Base-by-base conservation (phyloP, 2,888 invertebrate genomes). In the Dicyrtomina minuta region DNA sequence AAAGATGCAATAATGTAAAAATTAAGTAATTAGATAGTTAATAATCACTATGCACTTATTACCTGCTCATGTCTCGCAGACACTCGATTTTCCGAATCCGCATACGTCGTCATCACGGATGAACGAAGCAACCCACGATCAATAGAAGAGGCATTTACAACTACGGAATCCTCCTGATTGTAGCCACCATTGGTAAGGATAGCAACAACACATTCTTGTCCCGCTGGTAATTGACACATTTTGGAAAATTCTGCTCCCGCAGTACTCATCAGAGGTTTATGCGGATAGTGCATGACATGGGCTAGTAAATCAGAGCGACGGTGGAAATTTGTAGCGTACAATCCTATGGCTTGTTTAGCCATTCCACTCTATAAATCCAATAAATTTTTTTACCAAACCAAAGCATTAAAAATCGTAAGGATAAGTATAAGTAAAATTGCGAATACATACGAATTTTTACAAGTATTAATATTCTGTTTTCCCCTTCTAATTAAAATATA, bases 121-220 rank as follows among this genome's bases (percentile, higher is more conserved):
- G 75, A 84, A 79, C 84, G 80, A 81, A 87, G 87, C 74, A 85
- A 84, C 20, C 87, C 87, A 56, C 86, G 81, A 71, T 87, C 86
- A 70, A 86, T 83, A n/a, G 86, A 84, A 8, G 84, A 84, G 70
- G 83, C 82, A 79, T 86, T 87, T 77, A 87, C 80, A 78, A 87
- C 86, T 73, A 87, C 84, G 62, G 86, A 87, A 81, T 87, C 87
- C 81, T 87, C 87, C 79, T 87, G 87, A 79, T 87, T 87, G 80
- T 87, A 87, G n/a, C 87, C 87, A 17, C 86, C 84, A 79, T 87
- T 87, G 1, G 84, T 84, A 22, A 85, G 83, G 79, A 87, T 87
- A 17, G 87, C 87, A 5, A 87, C 87, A 72, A 87, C 84, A 15
- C 86, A 84, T 79, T 87, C 87, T 77, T 86, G 86, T 62, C 85